Conservation (phyloP, 1,140 invertebrate genomes). For the Calliopsis andreniformis region DNA sequence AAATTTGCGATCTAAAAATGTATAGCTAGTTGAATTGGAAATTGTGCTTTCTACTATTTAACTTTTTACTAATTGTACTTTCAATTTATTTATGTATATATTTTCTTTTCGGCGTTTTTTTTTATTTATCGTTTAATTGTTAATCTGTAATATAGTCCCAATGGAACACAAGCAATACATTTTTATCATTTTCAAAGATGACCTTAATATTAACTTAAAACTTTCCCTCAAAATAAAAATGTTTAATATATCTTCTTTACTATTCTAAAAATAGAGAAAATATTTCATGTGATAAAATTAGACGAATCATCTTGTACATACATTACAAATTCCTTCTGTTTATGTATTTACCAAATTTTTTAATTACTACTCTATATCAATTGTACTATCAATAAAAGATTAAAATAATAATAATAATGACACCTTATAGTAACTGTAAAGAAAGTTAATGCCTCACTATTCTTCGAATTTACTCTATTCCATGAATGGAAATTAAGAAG, state of each 20-base stretch:
- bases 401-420: slow-evolving; percentile 12
- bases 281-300: slow-evolving; percentile 4
- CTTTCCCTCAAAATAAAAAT: not conserved
- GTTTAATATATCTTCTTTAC: not conserved
- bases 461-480: not conserved
- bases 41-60: not conserved
- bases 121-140: not conserved
- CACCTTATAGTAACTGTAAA: slow-evolving; percentile 17
- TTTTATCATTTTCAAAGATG: not conserved
- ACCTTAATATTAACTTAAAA: not conserved
- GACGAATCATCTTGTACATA: not conserved
- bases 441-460: slow-evolving; percentile 2
- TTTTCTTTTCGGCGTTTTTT: not conserved
- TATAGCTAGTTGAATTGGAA: not conserved
- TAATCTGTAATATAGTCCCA: not conserved
- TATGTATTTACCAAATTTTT: not conserved
- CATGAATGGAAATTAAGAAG: not conserved
- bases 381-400: not conserved
- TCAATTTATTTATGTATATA: not conserved
- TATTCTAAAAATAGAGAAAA: slow-evolving; percentile 10
- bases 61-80: not conserved
- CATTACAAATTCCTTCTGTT: slow-evolving; percentile 4
- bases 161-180: not conserved
- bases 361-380: slow-evolving; percentile 11
- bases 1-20: not conserved